Percentiles rank a stretch among this genome's conserved stretches.
Evolutionary conservation across 2,888 invertebrate genomes (phyloP).

Genomic region (Alloplasta piceator): DNA sequence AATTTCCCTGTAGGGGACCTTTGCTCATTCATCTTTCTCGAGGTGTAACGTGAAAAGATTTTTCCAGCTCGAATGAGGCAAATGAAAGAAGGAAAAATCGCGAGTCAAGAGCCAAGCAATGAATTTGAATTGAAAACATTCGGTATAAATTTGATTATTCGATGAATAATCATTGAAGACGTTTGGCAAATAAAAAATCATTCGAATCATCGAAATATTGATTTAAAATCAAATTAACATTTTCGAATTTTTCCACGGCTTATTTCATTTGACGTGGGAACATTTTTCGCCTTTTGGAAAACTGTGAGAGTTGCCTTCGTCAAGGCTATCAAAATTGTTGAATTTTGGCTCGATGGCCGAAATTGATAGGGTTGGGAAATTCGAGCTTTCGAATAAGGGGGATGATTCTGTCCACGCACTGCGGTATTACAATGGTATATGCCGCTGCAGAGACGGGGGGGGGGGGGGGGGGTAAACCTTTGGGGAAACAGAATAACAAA

Average conservation of each 20-base stretch:
- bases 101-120: no score
- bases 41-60: background rate
- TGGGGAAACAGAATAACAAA: slow-evolving; percentile 72
- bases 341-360: background rate
- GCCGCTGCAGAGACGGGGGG: slow-evolving; percentile 26
- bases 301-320: slow-evolving; percentile 7
- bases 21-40: slow-evolving; percentile 23
- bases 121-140: no score
- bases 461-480: slow-evolving; percentile 56
- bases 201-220: background rate
- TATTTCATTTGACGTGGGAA: background rate
- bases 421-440: slow-evolving; percentile 34
- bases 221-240: slow-evolving; percentile 1
- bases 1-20: slow-evolving; percentile 26
- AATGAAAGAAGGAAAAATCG: background rate
- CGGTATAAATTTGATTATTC: background rate
- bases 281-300: background rate
- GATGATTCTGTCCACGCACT: slow-evolving; percentile 15
- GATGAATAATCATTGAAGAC: background rate
- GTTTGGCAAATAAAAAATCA: background rate
- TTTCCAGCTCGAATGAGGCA: background rate
- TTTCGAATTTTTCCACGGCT: background rate
- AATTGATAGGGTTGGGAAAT: slow-evolving; percentile 55
- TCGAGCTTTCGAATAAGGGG: background rate
- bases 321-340: background rate